Conservation (phyloP, 2,797 vertebrate genomes). For the Chromis chromis region DNA sequence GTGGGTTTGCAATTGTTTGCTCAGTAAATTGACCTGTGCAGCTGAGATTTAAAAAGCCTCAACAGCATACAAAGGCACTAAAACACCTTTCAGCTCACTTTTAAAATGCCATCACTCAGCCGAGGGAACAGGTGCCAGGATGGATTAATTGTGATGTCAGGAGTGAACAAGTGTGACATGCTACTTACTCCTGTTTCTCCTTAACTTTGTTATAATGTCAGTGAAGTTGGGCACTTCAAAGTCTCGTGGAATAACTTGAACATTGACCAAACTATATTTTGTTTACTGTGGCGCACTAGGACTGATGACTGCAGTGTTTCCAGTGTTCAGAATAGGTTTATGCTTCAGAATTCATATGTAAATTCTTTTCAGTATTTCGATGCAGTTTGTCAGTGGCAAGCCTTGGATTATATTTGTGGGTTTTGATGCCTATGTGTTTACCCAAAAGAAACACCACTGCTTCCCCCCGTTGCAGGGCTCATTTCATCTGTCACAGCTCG, state of each 20-base stretch:
- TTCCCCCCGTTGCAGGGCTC: slow-evolving; percentile 16
- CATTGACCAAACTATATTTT: background rate
- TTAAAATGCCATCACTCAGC: too few relatives aligned
- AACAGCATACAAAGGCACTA: too few relatives aligned
- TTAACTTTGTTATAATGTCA: background rate
- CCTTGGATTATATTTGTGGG: slow-evolving; percentile 31
- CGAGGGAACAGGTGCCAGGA: too few relatives aligned
- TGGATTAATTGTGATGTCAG: background rate
- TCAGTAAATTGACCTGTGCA: background rate
- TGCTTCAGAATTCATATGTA: slow-evolving; percentile 24
- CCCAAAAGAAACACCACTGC: slow-evolving; percentile 25
- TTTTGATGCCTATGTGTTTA: slow-evolving; percentile 42
- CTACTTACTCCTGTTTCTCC: background rate
- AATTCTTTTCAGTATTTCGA: slow-evolving; percentile 15
- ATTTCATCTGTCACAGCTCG: slow-evolving; percentile 54
- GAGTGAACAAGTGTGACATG: background rate
- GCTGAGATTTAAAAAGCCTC: background rate
- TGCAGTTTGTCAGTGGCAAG: slow-evolving; percentile 7
- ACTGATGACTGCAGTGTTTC: slow-evolving; percentile 2
- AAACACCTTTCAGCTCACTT: background rate
- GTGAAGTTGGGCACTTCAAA: background rate
- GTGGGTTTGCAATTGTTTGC: too few relatives aligned
- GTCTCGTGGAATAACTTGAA: background rate
- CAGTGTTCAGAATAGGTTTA: background rate
- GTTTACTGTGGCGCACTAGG: background rate